These are phyloP conservation scores for Ophraella communa DNA, from an alignment of 2,888 invertebrate genomes.

Conservation along the genomic window DNA sequence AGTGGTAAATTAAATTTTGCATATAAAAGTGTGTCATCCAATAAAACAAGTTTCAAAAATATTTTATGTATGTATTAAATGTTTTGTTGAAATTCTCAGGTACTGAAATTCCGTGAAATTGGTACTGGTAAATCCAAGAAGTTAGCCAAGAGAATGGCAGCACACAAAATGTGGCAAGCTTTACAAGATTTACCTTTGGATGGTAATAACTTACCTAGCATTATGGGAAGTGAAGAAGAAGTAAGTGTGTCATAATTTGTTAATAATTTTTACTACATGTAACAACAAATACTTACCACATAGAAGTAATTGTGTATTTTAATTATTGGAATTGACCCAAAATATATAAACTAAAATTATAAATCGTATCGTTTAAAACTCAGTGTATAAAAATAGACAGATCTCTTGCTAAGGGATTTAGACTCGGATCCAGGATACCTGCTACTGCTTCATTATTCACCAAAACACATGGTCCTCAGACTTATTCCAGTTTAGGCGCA, in stretches of 20 bases:
- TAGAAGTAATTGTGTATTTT: too few species aligned
- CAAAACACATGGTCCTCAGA: too few species aligned
- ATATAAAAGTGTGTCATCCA: background rate
- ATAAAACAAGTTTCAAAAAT: background rate
- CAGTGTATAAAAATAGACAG: too few species aligned
- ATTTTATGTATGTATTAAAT: background rate
- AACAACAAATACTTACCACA: too few species aligned
- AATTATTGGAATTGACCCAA: too few species aligned
- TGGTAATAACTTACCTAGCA: conserved; percentile 64
- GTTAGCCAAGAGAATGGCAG: conserved; percentile 94
- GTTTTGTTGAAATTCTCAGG: conserved; percentile 47
- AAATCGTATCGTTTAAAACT: too few species aligned
- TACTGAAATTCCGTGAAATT: conserved; percentile 83
- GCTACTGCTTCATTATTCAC: too few species aligned
- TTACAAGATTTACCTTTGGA: conserved; percentile 80
- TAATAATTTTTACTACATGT: too few species aligned
- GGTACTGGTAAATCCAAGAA: conserved; percentile 96
- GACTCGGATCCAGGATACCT: too few species aligned
- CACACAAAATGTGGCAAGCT: conserved; percentile 90
- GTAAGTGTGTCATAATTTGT: conserved; percentile 63
- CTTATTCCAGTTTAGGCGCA: too few species aligned
- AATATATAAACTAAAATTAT: too few species aligned
- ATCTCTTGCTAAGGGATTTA: too few species aligned
- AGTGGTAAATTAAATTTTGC: background rate
- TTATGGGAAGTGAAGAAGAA: conserved; percentile 75